Base-by-base conservation (phyloP, 1,140 invertebrate species). In the Drosophila rhopaloa region DNA sequence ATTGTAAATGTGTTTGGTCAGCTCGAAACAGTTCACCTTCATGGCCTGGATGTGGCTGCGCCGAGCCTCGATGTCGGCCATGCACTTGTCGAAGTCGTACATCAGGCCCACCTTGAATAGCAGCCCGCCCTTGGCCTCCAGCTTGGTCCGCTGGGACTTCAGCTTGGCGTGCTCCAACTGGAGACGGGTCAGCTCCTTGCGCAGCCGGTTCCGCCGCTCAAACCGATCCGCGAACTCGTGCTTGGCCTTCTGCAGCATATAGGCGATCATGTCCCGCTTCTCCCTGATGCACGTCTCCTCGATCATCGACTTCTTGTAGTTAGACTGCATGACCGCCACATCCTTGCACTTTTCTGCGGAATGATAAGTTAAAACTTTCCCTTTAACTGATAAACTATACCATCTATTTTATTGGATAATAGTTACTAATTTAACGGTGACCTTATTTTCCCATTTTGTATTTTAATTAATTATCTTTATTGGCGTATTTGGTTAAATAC, bases 221-320 rank as follows among this genome's bases (percentile, higher is more conserved):
- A 71, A 1, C 6, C 9, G 11, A 0, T 71, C 37, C 0, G 1
- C 9, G 11, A 29, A 71, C 19, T 13, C 46, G 0, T 29, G 3
- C n/a, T 41, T 72, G 1, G 68, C 68, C 37, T 58, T 46, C 0
- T 11, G 2, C 19, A 72, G 44, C 19, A n/a, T 41, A 5, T 38
- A 48, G 16, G 37, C 7, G n/a, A 72, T 58, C 68, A 72, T 72
- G 37, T 71, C 67, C 19, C 53, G 24, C 29, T 72, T 72, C 37
- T 72, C 68, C 6, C 66, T 43, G 10, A 58, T 24, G 66, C 68
- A 72, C 2, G 66, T 72, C 37, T 72, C 67, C 67, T 72, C 68
- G 19, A 72, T 71, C 44, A 58, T 56, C 0, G 67, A 71, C 51
- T 72, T 72, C 9, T 72, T 72, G 29, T 72, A 72, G n/a, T 72